Base-by-base conservation (phyloP, 2,797 vertebrate genomes). In the Bradypus variegatus region DNA sequence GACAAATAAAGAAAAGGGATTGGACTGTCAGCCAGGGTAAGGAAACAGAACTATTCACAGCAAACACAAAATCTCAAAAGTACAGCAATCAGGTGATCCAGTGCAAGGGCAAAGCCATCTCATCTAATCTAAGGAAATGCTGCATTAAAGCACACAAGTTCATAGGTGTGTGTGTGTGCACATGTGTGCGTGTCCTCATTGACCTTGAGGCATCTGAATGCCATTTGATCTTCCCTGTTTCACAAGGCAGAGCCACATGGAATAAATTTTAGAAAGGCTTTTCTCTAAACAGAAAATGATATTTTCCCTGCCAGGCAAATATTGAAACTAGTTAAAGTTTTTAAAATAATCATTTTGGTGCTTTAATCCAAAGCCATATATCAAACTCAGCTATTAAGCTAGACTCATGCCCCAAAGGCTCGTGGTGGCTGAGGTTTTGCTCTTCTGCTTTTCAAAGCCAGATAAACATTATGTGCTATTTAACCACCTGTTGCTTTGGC, bases 181-280 rank as follows among this genome's bases (percentile, higher is more conserved):
- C 7, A 18, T 13, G 2, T n/a, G 33, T 31, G 29, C 45, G 14
- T 33, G 13, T 70, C 36, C 69, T 53, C 67, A 72, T 25, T 60
- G 86, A 94, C 87, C 81, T 87, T 58, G 75, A 84, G 65, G 65
- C 65, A 72, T 76, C 70, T 90, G 78, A 94, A 93, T 83, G 69
- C 60, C 76, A 69, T 78, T 82, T 92, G 86, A 82, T 89, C 53
- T 45, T 72, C 77, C 69, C 65, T 55, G 18, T 91, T 85, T 92
- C 79, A 79, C 55, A 94, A 89, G 48, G 33, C 88, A 88, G n/a
- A 80, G 41, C 91, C 82, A 48, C 58, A 31, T 21, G 48, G 41
- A 94, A 89, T 86, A 88, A 19, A 88, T 91, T 95, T 86, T 67
- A 94, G n/a, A 82, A 89, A 91, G 27, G 0, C 55, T 76, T 83